Percentiles rank a stretch among this genome's conserved stretches.
These are phyloP conservation scores for Eleginops maclovinus DNA, from an alignment of 2,113 vertebrate species.

Conservation along the genomic window DNA sequence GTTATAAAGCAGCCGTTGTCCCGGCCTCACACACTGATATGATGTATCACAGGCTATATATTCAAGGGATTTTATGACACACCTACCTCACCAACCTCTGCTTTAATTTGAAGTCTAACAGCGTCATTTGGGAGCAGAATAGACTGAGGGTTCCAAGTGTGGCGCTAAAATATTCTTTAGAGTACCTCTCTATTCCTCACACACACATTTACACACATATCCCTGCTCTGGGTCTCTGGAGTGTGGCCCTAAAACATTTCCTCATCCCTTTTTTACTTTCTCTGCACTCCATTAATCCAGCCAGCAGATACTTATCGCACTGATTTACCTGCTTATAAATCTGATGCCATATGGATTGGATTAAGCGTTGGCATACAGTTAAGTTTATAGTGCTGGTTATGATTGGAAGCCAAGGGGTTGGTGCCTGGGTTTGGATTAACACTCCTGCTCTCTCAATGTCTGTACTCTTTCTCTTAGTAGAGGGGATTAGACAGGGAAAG, in stretches of 20 bases:
- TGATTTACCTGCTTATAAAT: slow-evolving; percentile 83
- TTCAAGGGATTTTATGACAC: slow-evolving; percentile 34
- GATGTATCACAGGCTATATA: slow-evolving; percentile 24
- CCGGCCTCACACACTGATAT: slow-evolving; percentile 11
- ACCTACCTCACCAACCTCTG: slow-evolving; percentile 21
- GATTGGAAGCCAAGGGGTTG: slow-evolving; percentile 49
- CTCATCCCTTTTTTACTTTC: slow-evolving; percentile 69
- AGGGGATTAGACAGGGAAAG: slow-evolving; percentile 57
- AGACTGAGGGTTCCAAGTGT: slow-evolving; percentile 60
- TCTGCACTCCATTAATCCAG: slow-evolving; percentile 79
- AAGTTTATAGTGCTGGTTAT: slow-evolving; percentile 78
- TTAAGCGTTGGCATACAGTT: slow-evolving; percentile 70
- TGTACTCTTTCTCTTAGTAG: slow-evolving; percentile 24
- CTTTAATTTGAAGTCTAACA: slow-evolving; percentile 61
- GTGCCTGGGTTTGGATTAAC: slow-evolving; percentile 59
- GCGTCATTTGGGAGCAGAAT: slow-evolving; percentile 64
- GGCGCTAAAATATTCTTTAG: slow-evolving; percentile 70
- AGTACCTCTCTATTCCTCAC: slow-evolving; percentile 32
- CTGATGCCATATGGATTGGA: slow-evolving; percentile 79
- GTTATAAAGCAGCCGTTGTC: slow-evolving; percentile 6
- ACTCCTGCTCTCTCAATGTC: slow-evolving; percentile 20
- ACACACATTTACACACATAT: slow-evolving; percentile 39
- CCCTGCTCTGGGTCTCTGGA: slow-evolving; percentile 46
- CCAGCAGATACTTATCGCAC: slow-evolving; percentile 74
- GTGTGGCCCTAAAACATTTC: slow-evolving; percentile 75